Evolutionary conservation across 1,140 invertebrate species (phyloP).

Genomic region (Trissolcus basalis): DNA sequence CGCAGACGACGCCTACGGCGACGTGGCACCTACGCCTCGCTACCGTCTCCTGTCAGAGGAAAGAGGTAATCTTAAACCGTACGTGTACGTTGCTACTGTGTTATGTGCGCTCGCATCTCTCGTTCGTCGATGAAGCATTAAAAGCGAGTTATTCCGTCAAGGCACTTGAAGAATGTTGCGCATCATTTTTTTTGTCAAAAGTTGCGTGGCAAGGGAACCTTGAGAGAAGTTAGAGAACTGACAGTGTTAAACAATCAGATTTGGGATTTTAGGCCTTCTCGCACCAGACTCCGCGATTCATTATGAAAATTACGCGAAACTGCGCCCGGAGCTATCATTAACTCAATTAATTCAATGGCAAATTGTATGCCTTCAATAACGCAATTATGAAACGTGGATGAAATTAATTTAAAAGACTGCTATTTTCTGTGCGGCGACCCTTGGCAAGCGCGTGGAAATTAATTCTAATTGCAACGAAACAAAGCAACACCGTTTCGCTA

Average conservation of each 20-base stretch:
- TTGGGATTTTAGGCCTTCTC: not conserved
- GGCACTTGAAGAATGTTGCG: constrained; percentile 51
- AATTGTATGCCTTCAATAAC: constrained; percentile 42
- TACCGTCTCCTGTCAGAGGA: constrained; percentile 68
- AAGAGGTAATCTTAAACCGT: constrained; percentile 63
- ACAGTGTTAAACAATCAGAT: constrained; percentile 24
- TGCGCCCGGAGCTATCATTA: constrained; percentile 36
- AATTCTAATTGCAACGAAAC: constrained; percentile 48
- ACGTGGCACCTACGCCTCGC: constrained; percentile 70
- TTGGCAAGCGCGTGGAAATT: constrained; percentile 34
- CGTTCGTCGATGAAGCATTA: constrained; percentile 49
- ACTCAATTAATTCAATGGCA: constrained; percentile 52
- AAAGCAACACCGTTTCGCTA: not conserved
- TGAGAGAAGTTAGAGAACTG: constrained; percentile 15
- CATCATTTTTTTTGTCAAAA: constrained; percentile 40
- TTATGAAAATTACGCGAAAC: constrained; percentile 42
- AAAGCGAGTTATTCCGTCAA: constrained; percentile 59
- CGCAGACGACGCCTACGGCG: constrained; percentile 65
- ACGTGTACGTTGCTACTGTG: constrained; percentile 57
- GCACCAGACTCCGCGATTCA: constrained; percentile 18
- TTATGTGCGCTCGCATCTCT: constrained; percentile 23
- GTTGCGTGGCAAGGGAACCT: constrained; percentile 32
- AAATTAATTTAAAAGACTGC: constrained; percentile 55
- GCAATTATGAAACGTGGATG: constrained; percentile 39
- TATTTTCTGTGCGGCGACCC: constrained; percentile 36